Base-by-base conservation (phyloP, 2,888 invertebrate species). In the Chaitophorus viminalis region DNA sequence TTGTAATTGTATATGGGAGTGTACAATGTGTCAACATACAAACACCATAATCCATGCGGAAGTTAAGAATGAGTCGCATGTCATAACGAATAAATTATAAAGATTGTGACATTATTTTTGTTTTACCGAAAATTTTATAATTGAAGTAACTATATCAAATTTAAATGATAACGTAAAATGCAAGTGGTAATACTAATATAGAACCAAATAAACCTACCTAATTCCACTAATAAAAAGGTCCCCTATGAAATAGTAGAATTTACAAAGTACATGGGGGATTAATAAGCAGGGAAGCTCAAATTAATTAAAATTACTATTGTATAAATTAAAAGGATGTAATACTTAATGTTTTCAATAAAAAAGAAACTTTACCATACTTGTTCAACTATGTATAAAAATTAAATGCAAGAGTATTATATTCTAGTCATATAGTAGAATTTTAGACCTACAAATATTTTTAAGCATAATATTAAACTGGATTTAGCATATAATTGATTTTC, bases 291-390 rank as follows among this genome's bases (percentile, higher is more conserved):
- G 39, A 21, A 76, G 17, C 46, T 68, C 4, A 0, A 68, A 68
- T 76, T 76, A 84, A 84, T 84, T 84, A 76, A 84, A 84, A 76
- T 76, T 31, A 60, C 39, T 17, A 84, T 39, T 54, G 8, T 6
- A 74, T 17, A 72, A 36, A 60, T 75, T 83, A 36, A 83, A 83
- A 75, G 0, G 18, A 25, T 60, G 29, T 60, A 83, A 39, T 39
- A 75, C 39, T 31, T 39, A 18, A 46, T 46, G 14, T 46, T 29
- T 68, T 29, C 2, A n/a, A 68, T 68, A 68, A 36, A 74, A 74
- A 74, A 36, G n/a, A 36, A 46, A 46, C 46, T 46, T 46, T 14
- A 46, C 46, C 11, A 14, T 1, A 14, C 46, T 46, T 46, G 46
- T 46, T 46, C 2, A 46, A 46, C 46, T 14, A 46, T 5, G 9